Evolutionary conservation across 2,888 invertebrate genomes (phyloP), one percentile per base, ranked within the genome.

Genomic region (Lobophora halterata): DNA sequence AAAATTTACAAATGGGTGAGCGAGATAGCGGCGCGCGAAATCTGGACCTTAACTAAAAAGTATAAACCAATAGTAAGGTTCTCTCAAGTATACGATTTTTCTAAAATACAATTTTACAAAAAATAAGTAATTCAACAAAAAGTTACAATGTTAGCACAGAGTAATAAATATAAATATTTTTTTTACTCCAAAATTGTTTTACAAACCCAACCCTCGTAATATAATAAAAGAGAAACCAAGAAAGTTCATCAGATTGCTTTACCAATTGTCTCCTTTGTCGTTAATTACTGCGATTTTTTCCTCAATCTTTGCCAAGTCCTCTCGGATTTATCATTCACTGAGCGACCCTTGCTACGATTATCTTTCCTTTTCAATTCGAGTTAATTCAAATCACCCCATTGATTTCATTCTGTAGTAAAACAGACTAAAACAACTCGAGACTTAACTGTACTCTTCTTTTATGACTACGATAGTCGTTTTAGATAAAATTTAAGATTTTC

Each of bases 251-350:
- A 16, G 41, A 36, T 36, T 23, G 16, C 23, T 31, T 31, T 28
- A 14, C 9, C 12, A 30, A 31, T 27, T 29, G 19, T 24, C 14
- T 18, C 19, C 29, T 19, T 16, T 31, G 7, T 16, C 17, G 12
- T 8, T 23, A 36, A 32, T 29, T 37, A 26, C 14, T 19, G 26
- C n/a, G 26, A 36, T 27, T 32, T 21, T 20, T 28, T 25, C 20
- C 19, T 12, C 13, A 4, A 12, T 34, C 14, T 6, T 23, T 20
- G 6, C 17, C 30, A 39, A 44, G 12, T 23, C 23, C 19, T 23
- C 25, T 12, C 31, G 26, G 31, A 39, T 58, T 60, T 42, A 49
- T 47, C 43, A 51, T 61, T 53, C 46, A 50, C 49, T 55, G 53
- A 23, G 27, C 30, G 28, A 37, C 36, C 39, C 29, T 39, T 41